Evolutionary conservation across 1,140 invertebrate genomes (phyloP).

Genomic region (Drosophila navojoa): DNA sequence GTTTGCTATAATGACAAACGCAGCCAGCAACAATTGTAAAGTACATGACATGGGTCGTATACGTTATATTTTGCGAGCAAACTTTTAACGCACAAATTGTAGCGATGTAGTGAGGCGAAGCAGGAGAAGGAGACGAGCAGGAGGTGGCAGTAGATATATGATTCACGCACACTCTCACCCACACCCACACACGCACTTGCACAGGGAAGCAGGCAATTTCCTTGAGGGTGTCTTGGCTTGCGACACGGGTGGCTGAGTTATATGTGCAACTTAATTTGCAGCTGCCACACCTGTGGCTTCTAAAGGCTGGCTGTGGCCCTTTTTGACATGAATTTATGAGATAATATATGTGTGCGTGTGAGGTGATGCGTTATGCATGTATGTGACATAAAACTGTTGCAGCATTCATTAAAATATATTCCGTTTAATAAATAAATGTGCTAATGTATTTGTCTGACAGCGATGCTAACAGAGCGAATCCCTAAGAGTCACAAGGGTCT

Average conservation of each 20-base stretch:
- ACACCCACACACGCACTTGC: constrained; percentile 2
- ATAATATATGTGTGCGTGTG: constrained; percentile 10
- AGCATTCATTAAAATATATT: constrained; percentile 74
- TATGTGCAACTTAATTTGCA: constrained; percentile 78
- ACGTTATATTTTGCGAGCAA: constrained; percentile 65
- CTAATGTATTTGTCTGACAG: constrained; percentile 36
- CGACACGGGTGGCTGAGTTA: constrained; percentile 59
- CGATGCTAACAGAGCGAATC: background rate
- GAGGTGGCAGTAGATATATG: background rate
- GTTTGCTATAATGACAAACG: constrained; percentile 69
- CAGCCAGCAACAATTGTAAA: constrained; percentile 73
- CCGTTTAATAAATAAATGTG: constrained; percentile 58
- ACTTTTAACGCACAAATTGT: constrained; percentile 54
- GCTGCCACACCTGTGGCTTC: constrained; percentile 77
- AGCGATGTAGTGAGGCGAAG: background rate
- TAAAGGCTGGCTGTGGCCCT: constrained; percentile 43
- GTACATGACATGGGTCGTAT: constrained; percentile 66
- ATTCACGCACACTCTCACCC: constrained; percentile 10
- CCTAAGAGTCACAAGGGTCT: background rate
- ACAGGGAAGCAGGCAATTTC: constrained; percentile 54
- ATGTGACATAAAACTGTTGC: constrained; percentile 48
- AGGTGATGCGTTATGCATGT: background rate
- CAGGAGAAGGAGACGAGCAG: background rate
- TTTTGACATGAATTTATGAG: constrained; percentile 71
- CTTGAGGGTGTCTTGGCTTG: constrained; percentile 50